Conservation (phyloP, 2,888 invertebrate genomes). For the Anaspis maculata region DNA sequence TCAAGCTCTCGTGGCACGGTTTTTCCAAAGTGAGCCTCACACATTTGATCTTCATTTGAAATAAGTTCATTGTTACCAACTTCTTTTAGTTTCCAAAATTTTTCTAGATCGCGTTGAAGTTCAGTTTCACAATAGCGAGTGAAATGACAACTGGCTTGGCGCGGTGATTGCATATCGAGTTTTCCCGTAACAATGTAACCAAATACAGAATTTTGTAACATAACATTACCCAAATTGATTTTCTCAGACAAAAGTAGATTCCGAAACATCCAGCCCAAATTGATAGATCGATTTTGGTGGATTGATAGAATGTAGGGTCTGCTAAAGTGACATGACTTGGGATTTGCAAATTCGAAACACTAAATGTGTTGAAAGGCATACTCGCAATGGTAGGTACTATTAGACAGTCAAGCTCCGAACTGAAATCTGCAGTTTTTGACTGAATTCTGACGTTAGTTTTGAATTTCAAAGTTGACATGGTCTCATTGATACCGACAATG, state of each 20-base stretch:
- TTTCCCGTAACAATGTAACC: constrained; percentile 2
- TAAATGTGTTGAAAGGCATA: too few species aligned
- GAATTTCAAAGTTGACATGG: too few species aligned
- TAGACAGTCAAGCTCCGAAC: too few species aligned
- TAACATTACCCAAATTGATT: constrained; percentile 6
- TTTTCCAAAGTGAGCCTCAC: constrained; percentile 4
- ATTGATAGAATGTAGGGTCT: too few species aligned
- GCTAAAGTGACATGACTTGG: too few species aligned
- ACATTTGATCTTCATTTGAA: constrained; percentile 5
- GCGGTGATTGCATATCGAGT: not conserved
- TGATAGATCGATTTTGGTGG: too few species aligned
- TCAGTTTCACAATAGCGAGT: not conserved
- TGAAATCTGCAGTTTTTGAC: too few species aligned
- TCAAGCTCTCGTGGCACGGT: constrained; percentile 4
- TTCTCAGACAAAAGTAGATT: constrained; percentile 6
- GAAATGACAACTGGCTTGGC: not conserved
- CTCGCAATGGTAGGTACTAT: too few species aligned
- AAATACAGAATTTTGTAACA: constrained; percentile 6
- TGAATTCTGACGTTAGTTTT: too few species aligned
- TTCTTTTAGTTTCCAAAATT: constrained; percentile 4
- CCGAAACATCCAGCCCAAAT: constrained; percentile 3
- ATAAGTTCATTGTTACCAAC: not conserved
- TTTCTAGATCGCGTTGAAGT: not conserved
- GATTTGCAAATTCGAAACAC: too few species aligned
- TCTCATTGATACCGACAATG: too few species aligned